Evolutionary conservation across 1,140 invertebrate genomes (phyloP).

Genomic region (Bombus pascuorum): DNA sequence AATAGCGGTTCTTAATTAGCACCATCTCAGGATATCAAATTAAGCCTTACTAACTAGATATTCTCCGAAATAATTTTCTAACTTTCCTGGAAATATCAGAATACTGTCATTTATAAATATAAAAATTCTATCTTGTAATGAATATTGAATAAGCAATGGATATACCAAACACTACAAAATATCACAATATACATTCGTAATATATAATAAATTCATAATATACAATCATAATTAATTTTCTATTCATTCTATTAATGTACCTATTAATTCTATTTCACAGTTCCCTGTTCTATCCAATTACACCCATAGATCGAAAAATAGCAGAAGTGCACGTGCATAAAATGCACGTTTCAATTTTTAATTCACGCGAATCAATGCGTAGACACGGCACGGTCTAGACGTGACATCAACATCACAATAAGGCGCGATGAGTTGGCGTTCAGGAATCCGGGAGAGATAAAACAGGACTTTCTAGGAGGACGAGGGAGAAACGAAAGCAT

Average conservation of each 20-base stretch:
- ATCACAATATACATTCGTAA: too few species aligned
- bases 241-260: neutral
- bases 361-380: conserved; percentile 40
- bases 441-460: conserved; percentile 57
- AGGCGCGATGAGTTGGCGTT: conserved; percentile 52
- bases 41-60: too few species aligned
- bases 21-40: too few species aligned
- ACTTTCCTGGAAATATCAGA: too few species aligned
- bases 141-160: too few species aligned
- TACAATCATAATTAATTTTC: neutral
- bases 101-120: too few species aligned
- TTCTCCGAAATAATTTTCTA: too few species aligned
- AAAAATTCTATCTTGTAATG: too few species aligned
- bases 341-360: conserved; percentile 8
- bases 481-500: neutral
- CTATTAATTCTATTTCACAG: neutral
- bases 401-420: conserved; percentile 57
- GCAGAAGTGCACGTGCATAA: neutral
- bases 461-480: conserved; percentile 18
- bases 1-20: neutral
- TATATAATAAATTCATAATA: too few species aligned
- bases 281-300: neutral
- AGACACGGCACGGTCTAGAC: conserved; percentile 27
- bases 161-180: too few species aligned
- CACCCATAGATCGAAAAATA: too few species aligned